Evolutionary conservation across 64 coral and sea anemone species (phyloP), one percentile per base, ranked within the genome.

Genomic region (Anthopleura sola): DNA sequence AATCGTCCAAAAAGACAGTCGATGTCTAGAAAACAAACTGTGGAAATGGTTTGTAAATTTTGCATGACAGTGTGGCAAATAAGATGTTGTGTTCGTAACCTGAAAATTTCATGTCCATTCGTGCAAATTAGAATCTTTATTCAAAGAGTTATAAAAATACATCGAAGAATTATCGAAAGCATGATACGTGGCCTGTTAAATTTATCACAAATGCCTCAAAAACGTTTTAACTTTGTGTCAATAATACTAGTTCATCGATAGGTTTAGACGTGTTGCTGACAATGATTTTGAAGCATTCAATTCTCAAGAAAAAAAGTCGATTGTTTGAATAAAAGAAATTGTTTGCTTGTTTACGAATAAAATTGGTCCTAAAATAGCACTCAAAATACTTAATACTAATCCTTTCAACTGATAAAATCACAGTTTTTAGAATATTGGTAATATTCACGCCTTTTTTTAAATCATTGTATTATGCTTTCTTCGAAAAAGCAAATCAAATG

Each of bases 311-410:
- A 32, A 71, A 28, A 10, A 12, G 5, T 71, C 28, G 0, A 71
- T 32, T 34, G 26, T 71, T n/a, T 32, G 2, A 71, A 71, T 13
- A 71, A 71, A 36, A 26, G 26, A 7, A 34, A 28, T 14, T 26
- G 60, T 66, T 66, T 66, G 5, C 60, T 66, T 71, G 66, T 71
- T 71, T 36, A 71, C 66, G 34, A 62, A 71, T 16, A 71, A 53
- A 33, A 32, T 34, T 15, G 66, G n/a, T 36, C 11, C 66, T 4
- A 71, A 71, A 71, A 71, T 62, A 17, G 28, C 66, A 2, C 28
- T 71, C 12, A 32, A 1, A 71, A 71, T 71, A 34, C 24, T 62
- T 11, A 62, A 62, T 26, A 11, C 23, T 62, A 26, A 9, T 62
- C n/a, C 58, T 62, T n/a, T 29, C 14, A 8, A 28, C 66, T 71